These are phyloP conservation scores for Cheilosia soror DNA, from an alignment of 2,888 invertebrate genomes.

Conservation along the genomic window DNA sequence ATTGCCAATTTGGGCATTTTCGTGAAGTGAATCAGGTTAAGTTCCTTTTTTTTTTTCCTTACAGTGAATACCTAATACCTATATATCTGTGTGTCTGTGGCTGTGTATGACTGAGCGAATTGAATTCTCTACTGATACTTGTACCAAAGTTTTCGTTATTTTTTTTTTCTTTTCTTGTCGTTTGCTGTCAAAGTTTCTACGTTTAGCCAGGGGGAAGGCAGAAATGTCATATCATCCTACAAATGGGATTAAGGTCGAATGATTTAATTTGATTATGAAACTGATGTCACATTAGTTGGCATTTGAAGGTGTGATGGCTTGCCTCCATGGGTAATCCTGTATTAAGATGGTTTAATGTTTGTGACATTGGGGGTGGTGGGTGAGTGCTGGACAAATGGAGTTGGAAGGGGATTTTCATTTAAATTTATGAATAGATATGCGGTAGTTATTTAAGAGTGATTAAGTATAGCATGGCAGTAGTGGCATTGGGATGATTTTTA, in stretches of 20 bases:
- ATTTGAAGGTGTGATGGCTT: slow-evolving; percentile 25
- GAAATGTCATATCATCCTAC: slow-evolving; percentile 8
- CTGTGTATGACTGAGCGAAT: slow-evolving; percentile 24
- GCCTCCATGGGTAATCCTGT: background rate
- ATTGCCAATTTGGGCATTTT: slow-evolving; percentile 70
- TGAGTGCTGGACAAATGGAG: too few species aligned
- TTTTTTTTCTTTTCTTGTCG: background rate
- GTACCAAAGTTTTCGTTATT: slow-evolving; percentile 3
- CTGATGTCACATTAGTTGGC: slow-evolving; percentile 31
- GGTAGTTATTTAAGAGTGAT: too few species aligned
- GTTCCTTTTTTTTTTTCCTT: slow-evolving; percentile 8
- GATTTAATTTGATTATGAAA: slow-evolving; percentile 48
- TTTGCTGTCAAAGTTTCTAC: slow-evolving; percentile 6
- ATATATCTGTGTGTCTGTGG: background rate
- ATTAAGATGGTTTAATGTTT: too few species aligned
- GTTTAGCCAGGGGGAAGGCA: background rate
- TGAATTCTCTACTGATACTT: slow-evolving; percentile 39
- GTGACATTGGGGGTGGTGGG: too few species aligned
- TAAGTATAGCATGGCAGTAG: too few species aligned
- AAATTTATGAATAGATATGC: too few species aligned
- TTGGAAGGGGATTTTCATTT: too few species aligned
- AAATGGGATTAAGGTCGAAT: slow-evolving; percentile 30
- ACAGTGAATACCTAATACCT: background rate
- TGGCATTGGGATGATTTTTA: too few species aligned
- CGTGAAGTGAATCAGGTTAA: slow-evolving; percentile 48